phyloP scores from a whole-genome alignment of 2,113 vertebrate genomes.

The Fukomys damarensis region DNA sequence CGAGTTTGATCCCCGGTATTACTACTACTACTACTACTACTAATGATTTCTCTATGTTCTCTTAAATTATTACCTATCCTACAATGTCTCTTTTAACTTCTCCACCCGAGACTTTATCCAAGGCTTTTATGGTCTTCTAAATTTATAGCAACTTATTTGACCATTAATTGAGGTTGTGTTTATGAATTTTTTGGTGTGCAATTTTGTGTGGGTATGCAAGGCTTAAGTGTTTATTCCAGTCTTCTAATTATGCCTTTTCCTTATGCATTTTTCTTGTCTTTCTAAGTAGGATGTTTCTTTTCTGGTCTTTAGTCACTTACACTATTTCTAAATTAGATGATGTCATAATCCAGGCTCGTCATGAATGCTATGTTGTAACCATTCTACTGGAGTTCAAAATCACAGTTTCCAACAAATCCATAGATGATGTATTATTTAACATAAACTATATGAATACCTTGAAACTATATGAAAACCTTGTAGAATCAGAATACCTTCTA shows the following conservation, averaged over 20 bases:
- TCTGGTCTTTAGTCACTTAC: background rate
- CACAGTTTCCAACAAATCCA: background rate
- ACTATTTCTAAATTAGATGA: background rate
- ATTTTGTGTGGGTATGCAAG: background rate
- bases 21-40: too few species aligned
- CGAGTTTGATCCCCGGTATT: too few species aligned
- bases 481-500: background rate
- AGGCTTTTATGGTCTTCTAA: background rate
- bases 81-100: background rate
- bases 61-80: background rate
- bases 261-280: background rate
- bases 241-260: background rate
- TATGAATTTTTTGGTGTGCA: background rate
- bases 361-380: background rate
- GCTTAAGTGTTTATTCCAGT: background rate
- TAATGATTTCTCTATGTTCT: background rate
- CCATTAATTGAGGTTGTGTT: background rate
- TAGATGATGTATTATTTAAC: background rate
- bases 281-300: background rate
- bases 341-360: background rate
- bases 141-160: background rate
- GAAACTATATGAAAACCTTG: background rate
- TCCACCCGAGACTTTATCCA: background rate
- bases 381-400: background rate
- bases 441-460: background rate